phyloP scores from a whole-genome alignment of 2,888 invertebrate genomes.

The Heliconius hortense region DNA sequence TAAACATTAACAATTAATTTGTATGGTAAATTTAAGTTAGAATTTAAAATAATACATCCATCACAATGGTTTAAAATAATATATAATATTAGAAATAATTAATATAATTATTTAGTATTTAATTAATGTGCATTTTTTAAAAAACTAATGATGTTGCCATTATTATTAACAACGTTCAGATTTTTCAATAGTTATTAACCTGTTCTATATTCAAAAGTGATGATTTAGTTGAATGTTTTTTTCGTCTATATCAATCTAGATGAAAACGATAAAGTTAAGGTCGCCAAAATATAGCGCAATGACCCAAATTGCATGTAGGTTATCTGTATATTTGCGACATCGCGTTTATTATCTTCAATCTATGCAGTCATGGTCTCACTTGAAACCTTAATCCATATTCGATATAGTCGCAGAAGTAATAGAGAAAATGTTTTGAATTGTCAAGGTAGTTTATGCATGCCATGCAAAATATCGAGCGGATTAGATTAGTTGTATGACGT shows the following conservation, averaged over 20 bases:
- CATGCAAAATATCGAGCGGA: constrained; percentile 49
- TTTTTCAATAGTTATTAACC: neutral
- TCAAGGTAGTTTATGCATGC: neutral
- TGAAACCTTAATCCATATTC: constrained; percentile 1
- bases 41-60: neutral
- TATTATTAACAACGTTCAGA: neutral
- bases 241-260: constrained; percentile 15
- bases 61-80: neutral
- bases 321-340: constrained; percentile 59
- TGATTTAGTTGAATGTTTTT: constrained; percentile 3
- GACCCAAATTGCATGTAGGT: constrained; percentile 69
- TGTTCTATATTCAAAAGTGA: neutral
- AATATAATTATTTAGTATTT: neutral
- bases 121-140: neutral
- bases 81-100: neutral
- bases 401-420: neutral
- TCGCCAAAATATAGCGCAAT: constrained; percentile 54
- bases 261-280: constrained; percentile 42
- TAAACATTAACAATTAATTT: neutral
- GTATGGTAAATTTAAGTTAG: neutral
- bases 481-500: constrained; percentile 53
- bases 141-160: neutral
- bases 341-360: constrained; percentile 40
- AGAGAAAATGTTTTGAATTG: neutral
- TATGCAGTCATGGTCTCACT: constrained; percentile 20